These are phyloP conservation scores for Elmis aenea DNA, from an alignment of 2,888 invertebrate species.

Conservation along the genomic window DNA sequence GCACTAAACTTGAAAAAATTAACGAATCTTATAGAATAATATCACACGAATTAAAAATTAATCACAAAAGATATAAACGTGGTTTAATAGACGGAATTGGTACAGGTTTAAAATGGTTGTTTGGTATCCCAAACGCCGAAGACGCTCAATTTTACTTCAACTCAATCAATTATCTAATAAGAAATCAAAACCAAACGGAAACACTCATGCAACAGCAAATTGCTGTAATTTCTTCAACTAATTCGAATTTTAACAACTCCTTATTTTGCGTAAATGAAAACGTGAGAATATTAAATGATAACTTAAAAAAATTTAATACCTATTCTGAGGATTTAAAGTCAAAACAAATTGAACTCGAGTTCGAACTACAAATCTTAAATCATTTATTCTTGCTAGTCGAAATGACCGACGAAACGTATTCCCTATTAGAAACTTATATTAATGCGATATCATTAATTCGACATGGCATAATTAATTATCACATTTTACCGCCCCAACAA, in stretches of 20 bases:
- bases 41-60: too few species aligned
- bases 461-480: not conserved
- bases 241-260: conserved; percentile 7
- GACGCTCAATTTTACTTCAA: conserved; percentile 5
- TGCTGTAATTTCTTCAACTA: conserved; percentile 3
- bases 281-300: conserved; percentile 1
- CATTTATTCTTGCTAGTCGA: conserved; percentile 4
- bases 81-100: not conserved
- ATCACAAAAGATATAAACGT: too few species aligned
- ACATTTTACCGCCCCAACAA: not conserved
- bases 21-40: too few species aligned
- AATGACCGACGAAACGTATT: conserved; percentile 5
- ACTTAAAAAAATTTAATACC: not conserved
- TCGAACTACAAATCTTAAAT: conserved; percentile 3
- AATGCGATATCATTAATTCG: conserved; percentile 4
- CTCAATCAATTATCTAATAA: conserved; percentile 6
- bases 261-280: conserved; percentile 8
- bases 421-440: conserved; percentile 1
- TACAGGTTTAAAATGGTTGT: not conserved
- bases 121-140: conserved; percentile 2
- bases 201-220: conserved; percentile 7
- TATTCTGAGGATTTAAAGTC: too few species aligned
- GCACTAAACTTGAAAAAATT: too few species aligned
- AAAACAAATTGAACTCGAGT: conserved; percentile 1
- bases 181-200: conserved; percentile 1